Evolutionary conservation across 2,113 vertebrate species (phyloP).

Genomic region (Tonatia bakeri): DNA sequence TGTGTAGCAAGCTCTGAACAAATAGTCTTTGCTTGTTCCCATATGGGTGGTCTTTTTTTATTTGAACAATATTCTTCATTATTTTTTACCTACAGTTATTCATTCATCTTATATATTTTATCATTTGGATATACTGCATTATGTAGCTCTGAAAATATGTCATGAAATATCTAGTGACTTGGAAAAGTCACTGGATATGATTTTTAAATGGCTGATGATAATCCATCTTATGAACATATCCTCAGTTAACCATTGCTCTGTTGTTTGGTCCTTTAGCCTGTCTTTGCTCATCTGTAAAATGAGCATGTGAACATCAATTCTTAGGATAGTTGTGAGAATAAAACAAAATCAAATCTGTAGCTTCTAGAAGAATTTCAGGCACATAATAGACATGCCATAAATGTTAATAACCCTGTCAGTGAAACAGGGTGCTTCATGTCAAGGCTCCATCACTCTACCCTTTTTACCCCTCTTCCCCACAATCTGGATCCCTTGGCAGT

Average conservation of each 20-base stretch:
- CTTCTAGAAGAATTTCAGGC: neutral
- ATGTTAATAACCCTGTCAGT: neutral
- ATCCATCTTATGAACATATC: neutral
- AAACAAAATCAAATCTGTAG: neutral
- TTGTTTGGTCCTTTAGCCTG: neutral
- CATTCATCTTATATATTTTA: neutral
- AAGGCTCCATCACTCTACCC: too few species aligned
- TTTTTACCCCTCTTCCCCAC: neutral
- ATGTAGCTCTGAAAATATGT: neutral
- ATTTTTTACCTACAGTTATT: neutral
- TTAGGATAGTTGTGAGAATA: neutral
- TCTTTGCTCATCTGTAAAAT: conserved; percentile 14
- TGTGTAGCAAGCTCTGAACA: neutral
- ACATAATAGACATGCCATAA: neutral
- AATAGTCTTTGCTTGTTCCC: neutral
- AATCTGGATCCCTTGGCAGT: neutral
- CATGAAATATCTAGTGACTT: neutral
- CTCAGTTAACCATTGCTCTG: neutral
- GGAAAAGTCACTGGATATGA: neutral
- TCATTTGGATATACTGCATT: neutral
- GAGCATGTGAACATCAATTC: neutral
- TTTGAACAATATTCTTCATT: neutral
- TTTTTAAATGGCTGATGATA: neutral
- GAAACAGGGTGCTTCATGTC: neutral
- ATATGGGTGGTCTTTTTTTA: neutral